Conservation (phyloP, 1,140 invertebrate genomes). For the Pantala flavescens region DNA sequence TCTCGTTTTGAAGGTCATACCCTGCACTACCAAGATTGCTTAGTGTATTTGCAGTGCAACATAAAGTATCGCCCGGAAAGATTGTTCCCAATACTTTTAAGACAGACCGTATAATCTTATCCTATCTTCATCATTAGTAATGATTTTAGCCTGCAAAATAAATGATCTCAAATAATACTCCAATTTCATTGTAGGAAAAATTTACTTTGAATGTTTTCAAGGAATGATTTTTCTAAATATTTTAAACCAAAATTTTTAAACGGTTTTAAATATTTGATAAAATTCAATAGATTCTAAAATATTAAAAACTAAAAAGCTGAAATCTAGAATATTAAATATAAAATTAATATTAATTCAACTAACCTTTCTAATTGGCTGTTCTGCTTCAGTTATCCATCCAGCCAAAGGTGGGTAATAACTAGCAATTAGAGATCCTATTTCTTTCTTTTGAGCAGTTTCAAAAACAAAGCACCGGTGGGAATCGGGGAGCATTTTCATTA, state of each 20-base stretch:
- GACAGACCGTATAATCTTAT: conserved; percentile 64
- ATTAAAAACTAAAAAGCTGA: no score
- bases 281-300: no score
- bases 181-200: not conserved
- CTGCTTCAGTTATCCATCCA: conserved; percentile 75
- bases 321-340: no score
- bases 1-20: no score
- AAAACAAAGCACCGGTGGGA: conserved; percentile 86
- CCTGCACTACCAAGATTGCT: no score
- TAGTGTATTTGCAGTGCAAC: no score
- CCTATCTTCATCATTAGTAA: conserved; percentile 75
- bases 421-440: conserved; percentile 84
- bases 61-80: no score
- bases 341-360: conserved; percentile 21
- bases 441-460: conserved; percentile 77
- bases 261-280: no score
- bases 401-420: conserved; percentile 80
- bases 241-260: no score
- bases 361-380: conserved; percentile 51
- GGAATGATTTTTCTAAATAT: no score
- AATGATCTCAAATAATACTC: not conserved
- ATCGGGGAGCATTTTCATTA: conserved; percentile 48
- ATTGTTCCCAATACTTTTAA: no score
- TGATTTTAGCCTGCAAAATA: conserved; percentile 43
- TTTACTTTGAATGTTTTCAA: no score